Percentiles rank a stretch among this genome's conserved stretches.
These are phyloP conservation scores for Psix sp. DNA, from an alignment of 1,140 invertebrate species.

Conservation along the genomic window DNA sequence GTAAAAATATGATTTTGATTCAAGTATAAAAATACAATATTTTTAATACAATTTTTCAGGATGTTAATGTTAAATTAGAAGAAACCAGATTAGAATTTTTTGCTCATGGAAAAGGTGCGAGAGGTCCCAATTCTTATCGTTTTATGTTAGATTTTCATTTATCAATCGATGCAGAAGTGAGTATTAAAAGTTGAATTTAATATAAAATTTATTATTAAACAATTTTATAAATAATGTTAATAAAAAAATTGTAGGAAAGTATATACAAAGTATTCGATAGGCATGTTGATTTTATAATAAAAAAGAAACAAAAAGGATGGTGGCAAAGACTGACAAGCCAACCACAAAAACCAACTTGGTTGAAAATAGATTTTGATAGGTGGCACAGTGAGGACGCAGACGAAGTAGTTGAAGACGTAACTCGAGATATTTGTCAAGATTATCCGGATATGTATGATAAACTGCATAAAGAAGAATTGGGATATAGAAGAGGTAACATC, in stretches of 20 bases:
- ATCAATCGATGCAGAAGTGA: conserved; percentile 82
- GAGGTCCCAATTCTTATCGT: conserved; percentile 83
- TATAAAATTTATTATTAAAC: neutral
- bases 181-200: neutral
- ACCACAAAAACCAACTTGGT: conserved; percentile 90
- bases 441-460: conserved; percentile 87
- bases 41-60: conserved; percentile 64
- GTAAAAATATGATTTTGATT: too few species aligned
- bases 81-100: conserved; percentile 80
- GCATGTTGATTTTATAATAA: conserved; percentile 86
- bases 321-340: conserved; percentile 89
- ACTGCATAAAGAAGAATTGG: conserved; percentile 87
- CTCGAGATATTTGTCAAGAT: conserved; percentile 83
- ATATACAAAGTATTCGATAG: conserved; percentile 83
- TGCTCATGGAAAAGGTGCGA: conserved; percentile 83
- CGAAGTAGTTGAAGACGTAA: conserved; percentile 81
- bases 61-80: conserved; percentile 79
- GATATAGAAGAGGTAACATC: conserved; percentile 84
- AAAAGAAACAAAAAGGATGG: conserved; percentile 83
- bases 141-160: conserved; percentile 86
- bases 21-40: too few species aligned
- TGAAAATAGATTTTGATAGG: conserved; percentile 82
- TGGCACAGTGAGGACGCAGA: conserved; percentile 80
- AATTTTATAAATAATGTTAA: conserved; percentile 8
- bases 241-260: conserved; percentile 72